phyloP scores from a whole-genome alignment of 2,113 vertebrate species.

The Hydrolagus affinis region DNA sequence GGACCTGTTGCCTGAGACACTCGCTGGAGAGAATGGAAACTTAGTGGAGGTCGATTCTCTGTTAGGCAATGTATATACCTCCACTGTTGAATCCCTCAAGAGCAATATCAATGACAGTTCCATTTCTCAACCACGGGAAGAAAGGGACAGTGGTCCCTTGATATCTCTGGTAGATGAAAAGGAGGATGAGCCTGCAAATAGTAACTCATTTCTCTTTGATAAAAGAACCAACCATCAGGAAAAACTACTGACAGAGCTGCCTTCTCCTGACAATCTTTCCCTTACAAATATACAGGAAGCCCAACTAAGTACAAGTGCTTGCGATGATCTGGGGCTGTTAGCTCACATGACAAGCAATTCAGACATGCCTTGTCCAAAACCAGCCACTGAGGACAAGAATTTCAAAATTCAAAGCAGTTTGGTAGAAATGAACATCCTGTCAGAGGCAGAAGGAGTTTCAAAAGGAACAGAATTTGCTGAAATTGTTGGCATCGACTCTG shows the following conservation, averaged over 20 bases:
- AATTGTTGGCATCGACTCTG: conserved; percentile 56
- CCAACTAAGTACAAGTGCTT: conserved; percentile 64
- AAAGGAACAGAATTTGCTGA: conserved; percentile 58
- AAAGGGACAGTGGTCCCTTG: conserved; percentile 83
- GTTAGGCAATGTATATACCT: conserved; percentile 88
- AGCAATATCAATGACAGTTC: conserved; percentile 67
- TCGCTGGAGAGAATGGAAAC: conserved; percentile 71
- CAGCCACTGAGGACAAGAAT: conserved; percentile 71
- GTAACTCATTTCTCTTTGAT: conserved; percentile 66
- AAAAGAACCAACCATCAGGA: conserved; percentile 66
- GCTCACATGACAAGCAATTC: conserved; percentile 68
- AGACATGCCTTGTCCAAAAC: conserved; percentile 67
- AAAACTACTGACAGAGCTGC: conserved; percentile 72
- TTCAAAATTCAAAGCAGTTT: conserved; percentile 73
- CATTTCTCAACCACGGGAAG: conserved; percentile 71
- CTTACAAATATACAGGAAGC: conserved; percentile 65
- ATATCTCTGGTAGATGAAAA: conserved; percentile 96
- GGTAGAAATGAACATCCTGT: conserved; percentile 59
- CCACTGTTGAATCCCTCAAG: conserved; percentile 91
- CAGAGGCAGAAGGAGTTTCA: conserved; percentile 53
- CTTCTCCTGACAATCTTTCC: conserved; percentile 61
- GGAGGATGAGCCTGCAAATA: conserved; percentile 79
- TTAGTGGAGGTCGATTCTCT: conserved; percentile 86
- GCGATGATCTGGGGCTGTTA: conserved; percentile 73
- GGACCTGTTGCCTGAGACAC: conserved; percentile 87